phyloP scores from a whole-genome alignment of 2,113 vertebrate species.

The Hyla sarda region DNA sequence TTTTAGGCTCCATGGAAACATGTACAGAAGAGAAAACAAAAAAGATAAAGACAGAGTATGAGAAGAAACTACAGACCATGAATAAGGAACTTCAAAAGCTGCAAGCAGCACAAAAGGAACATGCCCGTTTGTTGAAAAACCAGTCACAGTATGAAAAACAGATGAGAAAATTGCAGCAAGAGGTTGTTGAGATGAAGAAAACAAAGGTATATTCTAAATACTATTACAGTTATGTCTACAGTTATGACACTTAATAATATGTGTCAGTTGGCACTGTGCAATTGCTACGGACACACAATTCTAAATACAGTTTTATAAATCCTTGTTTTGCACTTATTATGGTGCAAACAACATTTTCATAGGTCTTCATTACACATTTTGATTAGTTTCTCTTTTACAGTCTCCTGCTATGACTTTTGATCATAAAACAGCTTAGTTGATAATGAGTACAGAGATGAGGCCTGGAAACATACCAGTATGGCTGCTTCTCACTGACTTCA shows the following conservation, averaged over 20 bases:
- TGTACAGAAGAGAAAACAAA: constrained; percentile 96
- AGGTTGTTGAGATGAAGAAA: constrained; percentile 97
- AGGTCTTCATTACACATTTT: too few species aligned
- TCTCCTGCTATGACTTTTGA: too few species aligned
- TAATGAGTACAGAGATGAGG: too few species aligned
- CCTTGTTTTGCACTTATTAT: too few species aligned
- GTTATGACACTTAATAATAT: neutral
- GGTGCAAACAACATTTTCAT: too few species aligned
- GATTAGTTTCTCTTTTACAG: too few species aligned
- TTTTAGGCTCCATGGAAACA: constrained; percentile 88
- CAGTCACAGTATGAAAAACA: constrained; percentile 98
- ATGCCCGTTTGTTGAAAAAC: constrained; percentile 92
- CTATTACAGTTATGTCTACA: too few species aligned
- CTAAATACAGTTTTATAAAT: too few species aligned
- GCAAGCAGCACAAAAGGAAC: constrained; percentile 93
- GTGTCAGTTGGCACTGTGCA: neutral
- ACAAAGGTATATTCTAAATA: constrained; percentile 83
- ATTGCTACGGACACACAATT: too few species aligned
- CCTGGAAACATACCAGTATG: too few species aligned
- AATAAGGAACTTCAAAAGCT: constrained; percentile 96
- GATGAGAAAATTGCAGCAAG: constrained; percentile 92
- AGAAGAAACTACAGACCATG: constrained; percentile 94
- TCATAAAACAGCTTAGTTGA: too few species aligned
- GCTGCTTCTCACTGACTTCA: too few species aligned
- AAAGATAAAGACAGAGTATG: constrained; percentile 90